Percentiles rank a stretch among this genome's conserved stretches.
phyloP scores from a whole-genome alignment of 2,888 invertebrate species.

The Machimus atricapillus region DNA sequence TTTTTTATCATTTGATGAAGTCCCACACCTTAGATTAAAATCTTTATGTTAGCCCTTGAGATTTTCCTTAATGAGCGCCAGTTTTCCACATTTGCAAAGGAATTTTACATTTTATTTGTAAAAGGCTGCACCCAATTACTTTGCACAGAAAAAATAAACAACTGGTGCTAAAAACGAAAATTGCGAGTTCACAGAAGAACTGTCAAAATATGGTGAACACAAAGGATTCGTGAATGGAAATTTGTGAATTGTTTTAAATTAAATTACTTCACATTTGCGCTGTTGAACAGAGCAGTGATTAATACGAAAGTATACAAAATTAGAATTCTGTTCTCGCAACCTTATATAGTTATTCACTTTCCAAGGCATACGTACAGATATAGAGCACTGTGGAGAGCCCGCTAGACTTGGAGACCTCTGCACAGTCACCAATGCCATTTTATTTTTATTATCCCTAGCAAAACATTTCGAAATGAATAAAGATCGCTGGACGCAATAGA shows the following conservation, averaged over 20 bases:
- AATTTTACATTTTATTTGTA: not conserved
- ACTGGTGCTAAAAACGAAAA: not conserved
- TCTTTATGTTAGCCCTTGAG: not conserved
- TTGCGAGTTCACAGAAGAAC: not conserved
- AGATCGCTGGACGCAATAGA: slow-evolving; percentile 9
- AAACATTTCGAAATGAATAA: slow-evolving; percentile 13
- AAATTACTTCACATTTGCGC: not conserved
- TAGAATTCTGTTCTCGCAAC: slow-evolving; percentile 14
- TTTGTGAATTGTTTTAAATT: not conserved
- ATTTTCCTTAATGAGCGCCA: not conserved
- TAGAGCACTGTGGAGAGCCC: slow-evolving; percentile 66
- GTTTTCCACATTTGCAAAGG: not conserved
- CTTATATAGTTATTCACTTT: slow-evolving; percentile 30
- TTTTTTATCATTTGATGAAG: not conserved
- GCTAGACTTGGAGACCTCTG: slow-evolving; percentile 75
- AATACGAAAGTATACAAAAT: not conserved
- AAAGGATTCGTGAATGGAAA: not conserved
- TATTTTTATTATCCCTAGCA: slow-evolving; percentile 10
- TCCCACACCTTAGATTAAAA: not conserved
- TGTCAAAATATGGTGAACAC: not conserved
- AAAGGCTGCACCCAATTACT: not conserved
- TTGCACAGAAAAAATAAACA: not conserved
- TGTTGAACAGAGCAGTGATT: not conserved
- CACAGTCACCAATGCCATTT: slow-evolving; percentile 76
- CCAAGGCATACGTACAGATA: slow-evolving; percentile 54